Evolutionary conservation across 1,140 invertebrate genomes (phyloP).

Genomic region (Portunus trituberculatus): DNA sequence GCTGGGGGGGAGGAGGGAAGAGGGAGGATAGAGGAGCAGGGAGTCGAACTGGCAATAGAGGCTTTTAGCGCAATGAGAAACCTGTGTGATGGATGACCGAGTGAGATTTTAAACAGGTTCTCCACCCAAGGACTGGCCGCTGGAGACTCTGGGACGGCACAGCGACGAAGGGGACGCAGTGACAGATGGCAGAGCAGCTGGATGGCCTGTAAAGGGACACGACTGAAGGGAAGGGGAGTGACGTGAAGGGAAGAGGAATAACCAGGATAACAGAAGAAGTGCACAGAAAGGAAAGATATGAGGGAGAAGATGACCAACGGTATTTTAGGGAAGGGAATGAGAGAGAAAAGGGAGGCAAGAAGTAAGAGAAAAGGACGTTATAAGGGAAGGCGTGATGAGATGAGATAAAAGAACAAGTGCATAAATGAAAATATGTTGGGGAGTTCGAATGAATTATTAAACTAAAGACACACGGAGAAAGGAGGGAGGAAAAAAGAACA

Average conservation of each 20-base stretch:
- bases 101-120: no score
- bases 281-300: no score
- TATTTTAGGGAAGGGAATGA: neutral
- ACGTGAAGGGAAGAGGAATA: neutral
- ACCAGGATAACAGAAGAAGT: neutral
- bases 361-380: constrained; percentile 10
- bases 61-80: constrained; percentile 1
- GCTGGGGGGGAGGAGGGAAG: neutral
- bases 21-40: neutral
- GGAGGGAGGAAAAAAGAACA: neutral
- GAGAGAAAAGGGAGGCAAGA: neutral
- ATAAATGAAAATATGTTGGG: no score
- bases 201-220: neutral
- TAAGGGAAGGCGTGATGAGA: neutral
- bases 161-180: neutral
- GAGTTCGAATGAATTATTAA: no score
- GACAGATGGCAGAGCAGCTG: neutral
- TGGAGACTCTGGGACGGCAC: neutral
- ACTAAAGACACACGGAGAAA: neutral
- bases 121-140: neutral
- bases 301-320: neutral
- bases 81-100: neutral
- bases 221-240: neutral
- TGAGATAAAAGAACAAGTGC: neutral
- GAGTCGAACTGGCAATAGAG: neutral